These are phyloP conservation scores for Dione juno DNA, from an alignment of 2,888 invertebrate species.

Conservation along the genomic window DNA sequence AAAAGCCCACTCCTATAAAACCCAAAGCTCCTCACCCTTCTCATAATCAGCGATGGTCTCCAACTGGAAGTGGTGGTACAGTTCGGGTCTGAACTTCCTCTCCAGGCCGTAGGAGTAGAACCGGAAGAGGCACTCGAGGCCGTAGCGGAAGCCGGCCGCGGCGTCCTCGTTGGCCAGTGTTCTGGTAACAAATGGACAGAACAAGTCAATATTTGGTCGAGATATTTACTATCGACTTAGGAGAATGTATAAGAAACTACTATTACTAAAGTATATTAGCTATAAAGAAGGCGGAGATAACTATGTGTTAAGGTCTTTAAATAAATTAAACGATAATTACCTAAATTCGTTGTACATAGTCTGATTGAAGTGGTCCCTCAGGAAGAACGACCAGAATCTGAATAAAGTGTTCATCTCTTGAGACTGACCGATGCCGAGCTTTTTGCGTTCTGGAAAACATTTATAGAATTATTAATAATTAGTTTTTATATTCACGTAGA, in stretches of 20 bases:
- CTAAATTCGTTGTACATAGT: conserved; percentile 99
- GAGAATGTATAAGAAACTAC: too few relatives aligned
- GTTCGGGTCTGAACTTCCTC: conserved; percentile 96
- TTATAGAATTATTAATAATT: too few relatives aligned
- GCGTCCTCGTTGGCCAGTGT: conserved; percentile 97
- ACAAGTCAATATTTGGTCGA: neutral
- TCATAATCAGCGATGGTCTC: conserved; percentile 96
- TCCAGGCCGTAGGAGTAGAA: conserved; percentile 99
- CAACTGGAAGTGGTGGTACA: conserved; percentile 97
- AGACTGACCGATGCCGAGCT: conserved; percentile 96
- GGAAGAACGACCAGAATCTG: conserved; percentile 99
- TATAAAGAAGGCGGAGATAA: too few relatives aligned
- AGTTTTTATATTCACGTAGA: neutral
- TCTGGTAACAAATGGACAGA: conserved; percentile 64
- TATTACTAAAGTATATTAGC: too few relatives aligned
- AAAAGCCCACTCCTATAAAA: too few relatives aligned
- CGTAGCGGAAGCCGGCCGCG: conserved; percentile 93
- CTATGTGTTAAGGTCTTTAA: too few relatives aligned
- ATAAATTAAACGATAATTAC: too few relatives aligned
- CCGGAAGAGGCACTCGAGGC: conserved; percentile 94
- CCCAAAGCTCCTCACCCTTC: conserved; percentile 83
- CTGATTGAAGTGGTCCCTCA: conserved; percentile 98
- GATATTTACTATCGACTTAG: too few relatives aligned
- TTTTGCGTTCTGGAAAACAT: conserved; percentile 89
- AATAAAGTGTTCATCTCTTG: conserved; percentile 99